Base-by-base conservation (phyloP, 2,888 invertebrate genomes). In the Hemistola chrysoprasaria region DNA sequence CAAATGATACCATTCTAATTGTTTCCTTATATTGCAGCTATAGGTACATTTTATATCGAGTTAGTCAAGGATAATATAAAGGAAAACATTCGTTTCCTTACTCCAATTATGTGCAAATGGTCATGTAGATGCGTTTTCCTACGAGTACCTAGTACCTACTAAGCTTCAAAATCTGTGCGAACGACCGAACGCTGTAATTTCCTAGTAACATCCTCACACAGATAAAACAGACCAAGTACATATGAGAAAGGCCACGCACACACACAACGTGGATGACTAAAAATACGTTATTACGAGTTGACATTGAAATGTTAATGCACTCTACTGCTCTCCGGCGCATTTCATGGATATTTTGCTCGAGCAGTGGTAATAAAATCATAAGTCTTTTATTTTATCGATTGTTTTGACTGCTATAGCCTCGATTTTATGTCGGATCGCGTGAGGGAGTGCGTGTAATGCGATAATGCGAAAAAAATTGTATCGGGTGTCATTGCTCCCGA, bases 221-320 rank as follows among this genome's bases (percentile, higher is more conserved):
- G 60, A 59, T 43, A 45, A 56, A 42, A 47, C 53, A 54, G 52
- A 56, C 57, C 49, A 34, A 52, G 65, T 62, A 60, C 60, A 61
- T 34, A 34, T 59, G 65, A 70, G 79, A 78, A 75, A 81, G 78
- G 77, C 75, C 78, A 76, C 77, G 65, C 84, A 78, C 81, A 79
- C 79, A 65, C 40, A 55, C 30, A 11, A 35, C 8, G 65, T 45
- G 71, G 71, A 73, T 75, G 78, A 83, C 86, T 86, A 88, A 87
- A 87, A 86, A 87, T 86, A 70, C 64, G 54, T 65, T 65, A 85
- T 85, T 84, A 73, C 79, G 74, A 71, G 82, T 81, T 86, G 88
- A 88, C 88, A 88, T 88, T 88, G 88, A 87, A 84, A 84, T 83
- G 87, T 87, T 86, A 86, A 81, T 86, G 88, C 87, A 88, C 88